Base-by-base conservation (phyloP, 2,797 vertebrate genomes). In the Melanotaenia nigrans region DNA sequence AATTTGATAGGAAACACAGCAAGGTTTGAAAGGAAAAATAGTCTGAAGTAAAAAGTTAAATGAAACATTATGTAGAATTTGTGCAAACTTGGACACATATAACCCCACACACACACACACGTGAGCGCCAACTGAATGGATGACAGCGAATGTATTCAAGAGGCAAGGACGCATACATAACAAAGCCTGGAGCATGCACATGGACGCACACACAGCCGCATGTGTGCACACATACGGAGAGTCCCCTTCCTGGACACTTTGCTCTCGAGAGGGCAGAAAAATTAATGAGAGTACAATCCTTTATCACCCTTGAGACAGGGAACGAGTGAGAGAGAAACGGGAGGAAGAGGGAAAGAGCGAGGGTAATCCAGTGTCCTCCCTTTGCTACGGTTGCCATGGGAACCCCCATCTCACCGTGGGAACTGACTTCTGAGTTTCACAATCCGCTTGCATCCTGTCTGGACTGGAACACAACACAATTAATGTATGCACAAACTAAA, bases 241-340 rank as follows among this genome's bases (percentile, higher is more conserved):
- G 73, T 88, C 86, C 88, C 86, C 81, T 87, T 83, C 79, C 85
- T 47, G 84, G 88, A 92, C 91, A 90, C 87, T 91, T 89, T 89
- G 86, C 79, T 91, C 91, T 89, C 89, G 2, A 92, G 90, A 92
- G 92, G 89, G 83, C 79, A 16, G 77, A 89, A 87, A 91, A 91
- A 92, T 93, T 92, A 93, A 93, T 93, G 92, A 93, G 92, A 90
- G 87, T 84, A 91, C 86, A 92, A 93, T 92, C 90, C 90, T 90
- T 91, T 89, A 92, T 92, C 92, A 92, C 92, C 89, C 92, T 89
- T 90, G 90, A 91, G 91, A 92, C 85, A 91, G 79, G 85, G 61
- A 60, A 68, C 67, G 80, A 64, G 68, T 77, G 60, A 66, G 73
- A 55, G 49, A 32, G 62, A 68, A 69, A 70, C 32, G 30, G 60